Conservation (phyloP, 2,888 invertebrate genomes). For the Drosophila tanythrix region DNA sequence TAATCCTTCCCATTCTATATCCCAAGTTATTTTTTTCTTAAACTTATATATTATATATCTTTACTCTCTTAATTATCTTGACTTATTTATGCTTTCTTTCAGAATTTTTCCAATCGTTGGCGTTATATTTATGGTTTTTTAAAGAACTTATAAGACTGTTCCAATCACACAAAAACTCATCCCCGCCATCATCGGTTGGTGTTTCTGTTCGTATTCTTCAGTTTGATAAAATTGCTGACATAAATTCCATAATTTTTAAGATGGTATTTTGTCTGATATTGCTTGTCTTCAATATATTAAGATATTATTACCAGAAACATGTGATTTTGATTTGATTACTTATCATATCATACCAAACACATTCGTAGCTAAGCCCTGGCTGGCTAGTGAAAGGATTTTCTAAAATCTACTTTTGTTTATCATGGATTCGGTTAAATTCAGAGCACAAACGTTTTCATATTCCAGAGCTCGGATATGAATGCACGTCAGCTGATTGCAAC, state of each 20-base stretch:
- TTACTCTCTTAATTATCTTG: slow-evolving; percentile 12
- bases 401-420: background rate
- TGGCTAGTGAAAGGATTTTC: background rate
- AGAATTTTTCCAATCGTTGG: slow-evolving; percentile 84
- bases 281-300: background rate
- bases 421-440: background rate
- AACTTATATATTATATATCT: background rate
- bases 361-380: background rate
- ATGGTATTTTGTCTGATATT: background rate
- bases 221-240: background rate
- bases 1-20: background rate
- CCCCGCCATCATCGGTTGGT: slow-evolving; percentile 17
- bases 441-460: slow-evolving; percentile 15
- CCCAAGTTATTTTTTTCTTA: background rate
- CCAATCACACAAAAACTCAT: slow-evolving; percentile 9
- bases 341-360: background rate
- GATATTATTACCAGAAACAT: background rate
- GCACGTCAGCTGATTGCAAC: slow-evolving; percentile 83
- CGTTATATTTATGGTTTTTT: slow-evolving; percentile 83
- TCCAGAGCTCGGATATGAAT: slow-evolving; percentile 85
- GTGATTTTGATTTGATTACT: background rate
- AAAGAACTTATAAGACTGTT: slow-evolving; percentile 67
- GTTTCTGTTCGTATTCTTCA: slow-evolving; percentile 15
- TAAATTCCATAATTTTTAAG: background rate
- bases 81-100: slow-evolving; percentile 67